A percentile compares a stretch with the other conserved stretches of the same genome.
These are phyloP conservation scores for Myotis yumanensis DNA, from an alignment of 2,113 vertebrate genomes.

Conservation along the genomic window DNA sequence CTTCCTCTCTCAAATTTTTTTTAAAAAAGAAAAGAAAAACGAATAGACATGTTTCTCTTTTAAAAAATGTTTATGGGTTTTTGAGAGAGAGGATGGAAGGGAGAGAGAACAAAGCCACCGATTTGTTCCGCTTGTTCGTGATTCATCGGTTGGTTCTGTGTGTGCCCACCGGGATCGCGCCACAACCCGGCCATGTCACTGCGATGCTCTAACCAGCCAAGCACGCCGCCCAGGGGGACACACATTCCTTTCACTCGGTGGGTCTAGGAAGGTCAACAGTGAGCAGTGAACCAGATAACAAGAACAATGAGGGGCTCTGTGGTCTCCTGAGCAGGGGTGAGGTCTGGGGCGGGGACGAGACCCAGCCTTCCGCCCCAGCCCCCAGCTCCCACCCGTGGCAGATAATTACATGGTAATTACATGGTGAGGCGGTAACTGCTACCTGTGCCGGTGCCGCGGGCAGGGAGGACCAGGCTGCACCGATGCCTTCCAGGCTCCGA, in stretches of 20 bases:
- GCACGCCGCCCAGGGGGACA: neutral
- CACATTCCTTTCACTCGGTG: neutral
- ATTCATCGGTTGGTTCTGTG: neutral
- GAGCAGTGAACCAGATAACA: neutral
- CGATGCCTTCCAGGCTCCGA: neutral
- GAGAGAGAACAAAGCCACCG: no score
- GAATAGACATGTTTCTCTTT: no score
- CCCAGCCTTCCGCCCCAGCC: neutral
- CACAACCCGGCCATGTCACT: no score
- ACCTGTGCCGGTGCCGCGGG: neutral
- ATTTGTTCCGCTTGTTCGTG: no score
- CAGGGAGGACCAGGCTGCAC: neutral
- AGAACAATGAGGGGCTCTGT: neutral
- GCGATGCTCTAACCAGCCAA: neutral
- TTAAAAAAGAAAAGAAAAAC: no score
- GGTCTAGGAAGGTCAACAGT: neutral
- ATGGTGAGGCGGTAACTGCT: neutral
- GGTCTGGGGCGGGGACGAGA: neutral
- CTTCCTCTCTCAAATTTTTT: neutral
- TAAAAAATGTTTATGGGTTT: no score
- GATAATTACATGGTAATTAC: conserved; percentile 65
- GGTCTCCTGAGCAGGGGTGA: neutral
- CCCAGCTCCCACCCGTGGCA: neutral
- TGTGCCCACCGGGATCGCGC: neutral
- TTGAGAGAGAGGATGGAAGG: no score